These are phyloP conservation scores for Melanotus villosus DNA, from an alignment of 2,888 invertebrate genomes.

Conservation along the genomic window DNA sequence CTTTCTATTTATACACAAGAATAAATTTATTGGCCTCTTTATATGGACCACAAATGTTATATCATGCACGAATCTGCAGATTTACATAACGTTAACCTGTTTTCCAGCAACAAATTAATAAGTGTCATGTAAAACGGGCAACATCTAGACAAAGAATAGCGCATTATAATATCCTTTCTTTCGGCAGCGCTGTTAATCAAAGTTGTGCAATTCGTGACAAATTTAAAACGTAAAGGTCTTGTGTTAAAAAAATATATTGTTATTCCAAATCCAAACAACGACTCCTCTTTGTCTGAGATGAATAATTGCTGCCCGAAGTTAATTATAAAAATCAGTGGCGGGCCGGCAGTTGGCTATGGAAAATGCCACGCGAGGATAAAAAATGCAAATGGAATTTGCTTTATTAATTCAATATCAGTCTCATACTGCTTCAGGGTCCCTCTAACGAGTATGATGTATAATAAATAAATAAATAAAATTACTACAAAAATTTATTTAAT, in stretches of 20 bases:
- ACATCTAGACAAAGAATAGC: constrained; percentile 25
- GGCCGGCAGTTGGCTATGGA: background rate
- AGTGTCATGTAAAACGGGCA: constrained; percentile 26
- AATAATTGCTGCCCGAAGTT: constrained; percentile 4
- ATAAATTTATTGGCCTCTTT: constrained; percentile 28
- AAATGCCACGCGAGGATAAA: background rate
- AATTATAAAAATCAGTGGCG: constrained; percentile 7
- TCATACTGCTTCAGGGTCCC: too few species aligned
- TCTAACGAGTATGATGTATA: too few species aligned
- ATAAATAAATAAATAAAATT: too few species aligned
- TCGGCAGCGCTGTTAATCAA: constrained; percentile 21
- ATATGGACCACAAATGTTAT: constrained; percentile 26
- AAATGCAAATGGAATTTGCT: too few species aligned
- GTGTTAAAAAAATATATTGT: constrained; percentile 9
- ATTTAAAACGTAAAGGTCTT: constrained; percentile 9
- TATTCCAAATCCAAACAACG: background rate
- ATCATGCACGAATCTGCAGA: constrained; percentile 21
- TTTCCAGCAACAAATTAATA: constrained; percentile 30
- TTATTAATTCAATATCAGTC: too few species aligned
- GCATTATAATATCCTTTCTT: constrained; percentile 20
- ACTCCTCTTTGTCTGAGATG: background rate
- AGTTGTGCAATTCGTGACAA: constrained; percentile 25
- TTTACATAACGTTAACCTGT: constrained; percentile 31
- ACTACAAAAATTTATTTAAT: too few species aligned
- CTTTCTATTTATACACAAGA: constrained; percentile 26